Evolutionary conservation across 2,888 invertebrate genomes (phyloP), one percentile per base, ranked within the genome.

Genomic region (Embidobia sp.): DNA sequence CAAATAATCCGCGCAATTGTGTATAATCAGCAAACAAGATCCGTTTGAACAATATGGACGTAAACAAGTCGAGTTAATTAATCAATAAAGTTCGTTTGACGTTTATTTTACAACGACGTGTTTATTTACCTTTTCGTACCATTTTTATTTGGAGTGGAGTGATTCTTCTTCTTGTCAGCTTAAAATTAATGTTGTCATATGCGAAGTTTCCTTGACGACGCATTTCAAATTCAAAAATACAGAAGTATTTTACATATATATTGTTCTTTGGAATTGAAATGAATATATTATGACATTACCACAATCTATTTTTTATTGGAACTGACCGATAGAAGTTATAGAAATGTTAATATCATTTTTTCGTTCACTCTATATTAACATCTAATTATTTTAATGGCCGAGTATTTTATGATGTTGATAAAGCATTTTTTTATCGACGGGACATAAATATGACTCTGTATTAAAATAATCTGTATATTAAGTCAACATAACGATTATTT

Each of bases 191-290:
- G 69, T 51, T 72, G 63, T 72, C 64, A 72, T 55, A 49, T 42
- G 40, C 55, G 31, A 63, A 13, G 59, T 72, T 72, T 63, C 72
- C 72, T 63, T 72, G 63, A 72, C 55, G 55, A 63, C 63, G 40
- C 53, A 72, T 63, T 70, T 72, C 48, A 63, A 72, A 72, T 72
- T 72, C 48, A 72, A 72, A 72, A 72, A 48, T 61, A 70, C 18
- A 53, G 48, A 48, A 63, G 53, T 72, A 33, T 72, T 72, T 72
- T 48, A 63, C 72, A 72, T 72, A 72, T 72, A 72, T 72, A 72
- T 72, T 72, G 72, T 72, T 72, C 72, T 63, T 63, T 44, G 55
- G 63, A 72, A 63, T 55, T 48, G 48, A 55, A 11, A 40, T 40
- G 72, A 72, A 72, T 72, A 72, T 33, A 55, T 72, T 55, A 63